Conservation (phyloP, 2,797 vertebrate genomes). For the Lutjanus campechanus region DNA sequence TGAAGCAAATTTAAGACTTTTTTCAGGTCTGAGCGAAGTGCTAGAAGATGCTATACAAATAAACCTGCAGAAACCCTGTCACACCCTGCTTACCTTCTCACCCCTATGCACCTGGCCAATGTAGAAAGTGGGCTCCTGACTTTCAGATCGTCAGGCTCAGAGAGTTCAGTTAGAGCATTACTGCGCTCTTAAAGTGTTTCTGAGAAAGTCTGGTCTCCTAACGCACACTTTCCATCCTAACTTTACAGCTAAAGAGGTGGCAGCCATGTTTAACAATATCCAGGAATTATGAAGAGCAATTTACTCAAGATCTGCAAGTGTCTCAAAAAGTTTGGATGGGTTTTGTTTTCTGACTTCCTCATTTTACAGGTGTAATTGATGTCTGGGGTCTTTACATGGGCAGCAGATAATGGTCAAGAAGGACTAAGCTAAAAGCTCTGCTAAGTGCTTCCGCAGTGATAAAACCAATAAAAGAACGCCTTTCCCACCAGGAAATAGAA, state of each 20-base stretch:
- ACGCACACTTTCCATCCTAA: conserved; percentile 19
- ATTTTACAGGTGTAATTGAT: conserved; percentile 36
- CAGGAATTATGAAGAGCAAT: background rate
- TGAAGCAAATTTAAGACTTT: background rate
- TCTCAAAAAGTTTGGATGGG: conserved; percentile 21
- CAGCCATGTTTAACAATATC: background rate
- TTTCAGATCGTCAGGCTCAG: background rate
- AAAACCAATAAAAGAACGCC: conserved; percentile 43
- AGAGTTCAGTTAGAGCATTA: background rate
- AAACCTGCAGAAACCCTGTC: background rate
- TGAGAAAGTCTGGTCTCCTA: background rate
- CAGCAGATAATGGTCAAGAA: conserved; percentile 45
- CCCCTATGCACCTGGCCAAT: background rate
- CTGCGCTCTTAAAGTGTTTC: conserved; percentile 2
- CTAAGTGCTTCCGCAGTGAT: conserved; percentile 45
- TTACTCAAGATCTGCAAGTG: conserved; percentile 20
- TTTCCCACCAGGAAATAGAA: conserved; percentile 39
- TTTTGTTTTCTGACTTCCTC: conserved; percentile 21
- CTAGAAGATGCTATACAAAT: background rate
- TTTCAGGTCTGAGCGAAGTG: background rate
- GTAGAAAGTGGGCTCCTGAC: background rate
- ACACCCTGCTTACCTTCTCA: background rate
- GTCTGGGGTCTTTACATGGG: conserved; percentile 18
- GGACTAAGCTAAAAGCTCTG: conserved; percentile 49
- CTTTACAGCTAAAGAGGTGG: background rate